These are phyloP conservation scores for Mythimna vitellina DNA, from an alignment of 2,888 invertebrate species.

Conservation along the genomic window DNA sequence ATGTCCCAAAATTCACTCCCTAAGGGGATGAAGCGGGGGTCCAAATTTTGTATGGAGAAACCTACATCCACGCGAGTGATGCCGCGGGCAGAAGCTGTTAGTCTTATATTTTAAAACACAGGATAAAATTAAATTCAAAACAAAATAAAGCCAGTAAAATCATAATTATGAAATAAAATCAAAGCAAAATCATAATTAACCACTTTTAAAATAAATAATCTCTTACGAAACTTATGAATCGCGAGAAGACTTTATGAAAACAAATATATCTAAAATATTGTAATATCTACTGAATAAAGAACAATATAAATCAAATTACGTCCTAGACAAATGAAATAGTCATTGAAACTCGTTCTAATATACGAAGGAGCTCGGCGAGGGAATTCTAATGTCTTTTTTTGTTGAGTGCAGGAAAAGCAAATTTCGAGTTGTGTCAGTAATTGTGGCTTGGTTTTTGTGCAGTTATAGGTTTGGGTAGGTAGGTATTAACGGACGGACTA, in stretches of 20 bases:
- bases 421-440: conserved; percentile 50
- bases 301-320: conserved; percentile 45
- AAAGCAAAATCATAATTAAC: not conserved
- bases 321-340: conserved; percentile 41
- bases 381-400: conserved; percentile 61
- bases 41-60: too few relatives aligned
- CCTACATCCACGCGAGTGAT: too few relatives aligned
- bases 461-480: not conserved
- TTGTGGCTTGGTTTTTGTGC: conserved; percentile 1
- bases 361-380: conserved; percentile 15
- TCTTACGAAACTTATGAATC: not conserved
- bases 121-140: too few relatives aligned
- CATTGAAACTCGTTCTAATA: conserved; percentile 34
- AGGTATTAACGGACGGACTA: not conserved
- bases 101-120: too few relatives aligned
- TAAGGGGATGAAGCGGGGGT: too few relatives aligned
- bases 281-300: conserved; percentile 4
- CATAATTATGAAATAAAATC: too few relatives aligned
- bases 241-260: not conserved
- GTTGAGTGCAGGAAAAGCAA: conserved; percentile 37
- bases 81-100: too few relatives aligned
- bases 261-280: conserved; percentile 12
- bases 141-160: too few relatives aligned
- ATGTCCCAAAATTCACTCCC: too few relatives aligned
- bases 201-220: not conserved